Evolutionary conservation across 2,888 invertebrate genomes (phyloP), one percentile per base, ranked within the genome.

Genomic region (Odontothrips loti): DNA sequence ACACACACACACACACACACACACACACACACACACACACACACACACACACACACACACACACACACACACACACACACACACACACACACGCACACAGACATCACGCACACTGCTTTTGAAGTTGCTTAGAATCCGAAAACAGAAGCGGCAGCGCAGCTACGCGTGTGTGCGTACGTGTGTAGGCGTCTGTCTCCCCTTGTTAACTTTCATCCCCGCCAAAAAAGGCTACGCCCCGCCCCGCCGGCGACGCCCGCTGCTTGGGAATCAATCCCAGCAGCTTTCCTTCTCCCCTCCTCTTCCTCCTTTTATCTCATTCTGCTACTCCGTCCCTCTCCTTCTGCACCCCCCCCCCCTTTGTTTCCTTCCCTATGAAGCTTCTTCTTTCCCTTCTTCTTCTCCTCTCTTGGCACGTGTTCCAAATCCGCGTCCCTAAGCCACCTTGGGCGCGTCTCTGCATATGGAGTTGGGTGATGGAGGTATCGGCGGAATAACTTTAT

Each of bases 121-220:
- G 34, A 43, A 4, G 34, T 43, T 43, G 34, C 34, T 43, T 43
- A 43, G 34, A 43, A 43, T 43, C 34, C 34, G 34, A 43, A 43
- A 43, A 43, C 34, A 43, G 34, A 43, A 6, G 34, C 34, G 34
- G 34, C 34, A 43, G 34, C 34, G 34, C 34, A 43, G 34, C 34
- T 6, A 43, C 34, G 34, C 34, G 34, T 43, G 34, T 43, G 34
- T 43, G 34, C 34, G 34, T 43, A 43, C 34, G 34, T 43, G 34
- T 43, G 34, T 43, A 15, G 17, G 58, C 20, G 58, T 58, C 20
- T 75, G 68, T 75, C 68, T 68, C 6, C 23, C 23, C 68, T 68
- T 68, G 68, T 68, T 68, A 68, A 63, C 63, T 51, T 51, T 51
- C 51, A 51, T 51, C 51, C n/a, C 58, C 58, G 58, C 58, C 58